Evolutionary conservation across 2,888 invertebrate species (phyloP), one percentile per base, ranked within the genome.

Genomic region (Myopa tessellatipennis): DNA sequence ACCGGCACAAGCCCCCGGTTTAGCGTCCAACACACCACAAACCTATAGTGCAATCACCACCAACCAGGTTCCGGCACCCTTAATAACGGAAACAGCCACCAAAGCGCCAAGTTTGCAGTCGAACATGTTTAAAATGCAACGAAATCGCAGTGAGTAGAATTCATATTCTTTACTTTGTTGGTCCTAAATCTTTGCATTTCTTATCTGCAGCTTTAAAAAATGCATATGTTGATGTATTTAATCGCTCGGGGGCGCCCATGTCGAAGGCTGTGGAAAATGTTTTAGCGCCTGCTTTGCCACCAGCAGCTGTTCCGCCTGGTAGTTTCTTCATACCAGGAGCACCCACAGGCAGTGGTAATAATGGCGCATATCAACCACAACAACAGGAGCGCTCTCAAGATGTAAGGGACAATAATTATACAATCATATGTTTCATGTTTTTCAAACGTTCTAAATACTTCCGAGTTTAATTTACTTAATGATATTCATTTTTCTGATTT

Each of bases 181-280:
- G 58, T 58, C n/a, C 4, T 58, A n/a, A 34, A 26, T 26, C 26
- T 14, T 55, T 45, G 65, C 36, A 65, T 18, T 16, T 38, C n/a
- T 3, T 61, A 10, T 26, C 34, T 88, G 8, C 88, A 96, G 95
- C 94, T 85, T 91, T 95, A 85, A 94, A 95, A 89, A 94, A 94
- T 85, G 94, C 95, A 79, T 98, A 97, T 90, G 95, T 97, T 83
- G 96, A 97, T 90, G 95, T 97, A 78, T 93, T 96, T 90, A 95
- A 95, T 91, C 94, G 94, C 63, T 90, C 91, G 81, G 93, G 93
- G 76, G 88, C 89, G 61, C 85, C 88, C 40, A 83, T 86, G 79
- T 83, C 87, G 14, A 87, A 88, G 77, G 82, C 85, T 52, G 82
- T 85, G 26, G 89, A 88, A 79, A 87, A 86, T 81, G 86, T 89